Base-by-base conservation (phyloP, 2,888 invertebrate genomes). In the Brachyopa scutellaris region DNA sequence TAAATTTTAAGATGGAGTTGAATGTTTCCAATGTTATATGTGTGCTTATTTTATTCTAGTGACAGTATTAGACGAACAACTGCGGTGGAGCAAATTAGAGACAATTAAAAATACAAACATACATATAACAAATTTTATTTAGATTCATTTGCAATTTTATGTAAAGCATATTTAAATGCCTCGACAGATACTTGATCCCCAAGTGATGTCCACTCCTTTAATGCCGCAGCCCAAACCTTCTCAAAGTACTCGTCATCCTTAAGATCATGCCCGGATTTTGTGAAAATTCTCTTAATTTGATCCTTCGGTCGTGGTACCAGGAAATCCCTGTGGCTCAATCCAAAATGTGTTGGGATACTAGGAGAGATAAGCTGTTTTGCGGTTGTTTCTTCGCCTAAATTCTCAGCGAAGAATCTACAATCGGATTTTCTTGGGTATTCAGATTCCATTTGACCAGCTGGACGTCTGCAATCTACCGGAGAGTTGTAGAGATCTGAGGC, bases 331-430 rank as follows among this genome's bases (percentile, higher is more conserved):
- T 84, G 84, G 1, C 66, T 66, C 7, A 89, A 70, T 2, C 88
- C 89, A 33, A 84, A 85, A 0, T 85, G 47, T 8, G 74, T 38
- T 0, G 85, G 74, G 31, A 87, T 82, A 11, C 86, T 84, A 0
- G 89, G 89, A 0, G 85, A 53, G 1, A 89, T 57, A 0, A 89
- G 79, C 47, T 88, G 86, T 67, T 85, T 88, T 0, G 84, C 85
- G 1, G 77, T 79, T 0, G 85, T 86, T 1, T 73, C 82, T 7
- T 85, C 83, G 2, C 84, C 83, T 13, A 83, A 26, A 11, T 83
- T 78, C 21, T 83, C 83, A 9, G 57, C 61, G 1, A 38, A 11
- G 1, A 83, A 59, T 36, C 31, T 77, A 7, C 64, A 59, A 1
- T 64, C 2, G 72, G 84, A 2, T 33, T 21, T 29, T 11, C 33